Evolutionary conservation across 2,113 vertebrate genomes (phyloP).

Genomic region (Pelecanoides urinatrix): DNA sequence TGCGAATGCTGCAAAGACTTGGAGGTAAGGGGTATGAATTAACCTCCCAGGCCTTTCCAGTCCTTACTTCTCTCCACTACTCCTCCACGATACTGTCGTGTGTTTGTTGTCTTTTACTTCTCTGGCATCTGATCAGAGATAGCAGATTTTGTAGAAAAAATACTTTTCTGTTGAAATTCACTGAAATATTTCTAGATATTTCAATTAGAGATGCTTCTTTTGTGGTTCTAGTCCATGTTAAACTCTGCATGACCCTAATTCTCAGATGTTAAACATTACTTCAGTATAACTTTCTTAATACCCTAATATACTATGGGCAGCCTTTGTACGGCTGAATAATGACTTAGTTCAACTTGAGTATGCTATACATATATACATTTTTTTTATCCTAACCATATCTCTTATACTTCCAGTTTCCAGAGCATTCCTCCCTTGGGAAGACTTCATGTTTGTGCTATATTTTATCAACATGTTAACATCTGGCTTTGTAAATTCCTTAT

Average conservation of each 20-base stretch:
- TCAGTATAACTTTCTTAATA: neutral
- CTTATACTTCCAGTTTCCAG: neutral
- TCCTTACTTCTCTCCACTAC: neutral
- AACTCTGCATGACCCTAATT: neutral
- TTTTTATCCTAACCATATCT: neutral
- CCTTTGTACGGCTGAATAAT: neutral
- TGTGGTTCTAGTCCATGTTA: neutral
- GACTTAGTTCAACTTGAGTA: neutral
- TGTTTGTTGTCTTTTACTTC: neutral
- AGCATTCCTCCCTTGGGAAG: neutral
- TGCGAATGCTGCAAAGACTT: neutral
- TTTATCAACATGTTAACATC: conserved; percentile 36
- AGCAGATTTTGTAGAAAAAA: neutral
- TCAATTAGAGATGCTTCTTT: neutral
- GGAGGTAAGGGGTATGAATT: neutral
- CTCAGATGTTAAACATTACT: neutral
- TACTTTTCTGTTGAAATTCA: neutral
- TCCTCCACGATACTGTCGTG: fast-evolving
- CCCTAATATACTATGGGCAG: neutral
- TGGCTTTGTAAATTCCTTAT: conserved; percentile 32
- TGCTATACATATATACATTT: neutral
- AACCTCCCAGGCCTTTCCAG: neutral
- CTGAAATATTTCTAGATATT: neutral
- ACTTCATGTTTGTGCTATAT: neutral
- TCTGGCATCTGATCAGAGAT: neutral